Percentiles rank a stretch among this genome's conserved stretches.
Evolutionary conservation across 2,113 vertebrate genomes (phyloP).

Genomic region (Hymenochirus boettgeri): DNA sequence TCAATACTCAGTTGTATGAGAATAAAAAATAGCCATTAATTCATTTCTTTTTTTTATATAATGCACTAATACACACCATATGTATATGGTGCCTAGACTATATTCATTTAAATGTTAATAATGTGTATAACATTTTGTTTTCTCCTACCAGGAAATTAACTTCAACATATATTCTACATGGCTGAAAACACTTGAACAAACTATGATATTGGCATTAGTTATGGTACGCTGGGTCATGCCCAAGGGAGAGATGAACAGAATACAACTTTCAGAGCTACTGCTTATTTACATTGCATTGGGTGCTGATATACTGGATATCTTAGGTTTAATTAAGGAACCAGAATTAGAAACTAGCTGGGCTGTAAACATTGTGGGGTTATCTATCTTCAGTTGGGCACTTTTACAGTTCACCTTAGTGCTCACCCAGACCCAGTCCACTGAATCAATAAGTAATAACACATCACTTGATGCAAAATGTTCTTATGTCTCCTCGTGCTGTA

Average conservation of each 20-base stretch:
- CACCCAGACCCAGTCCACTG: constrained; percentile 54
- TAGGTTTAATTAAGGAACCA: constrained; percentile 63
- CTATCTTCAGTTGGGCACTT: constrained; percentile 66
- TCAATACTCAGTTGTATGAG: no score
- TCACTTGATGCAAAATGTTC: neutral
- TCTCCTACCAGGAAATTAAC: no score
- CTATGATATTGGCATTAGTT: constrained; percentile 67
- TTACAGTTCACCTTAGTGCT: constrained; percentile 69
- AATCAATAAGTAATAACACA: neutral
- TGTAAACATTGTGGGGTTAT: constrained; percentile 55
- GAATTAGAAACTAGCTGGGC: constrained; percentile 55
- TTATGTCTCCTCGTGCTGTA: constrained; percentile 47
- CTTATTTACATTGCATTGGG: constrained; percentile 66
- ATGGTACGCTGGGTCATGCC: constrained; percentile 70
- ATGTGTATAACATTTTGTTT: no score
- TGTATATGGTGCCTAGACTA: no score
- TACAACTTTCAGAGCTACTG: constrained; percentile 68
- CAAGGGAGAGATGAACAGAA: constrained; percentile 66
- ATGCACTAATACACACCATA: no score
- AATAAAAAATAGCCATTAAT: no score
- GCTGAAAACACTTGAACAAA: constrained; percentile 64
- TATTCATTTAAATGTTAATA: no score
- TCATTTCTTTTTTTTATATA: no score
- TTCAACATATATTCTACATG: constrained; percentile 42
- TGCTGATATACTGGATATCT: constrained; percentile 69